Conservation (phyloP, 1,140 invertebrate species). For the Protaetia brevitarsis region DNA sequence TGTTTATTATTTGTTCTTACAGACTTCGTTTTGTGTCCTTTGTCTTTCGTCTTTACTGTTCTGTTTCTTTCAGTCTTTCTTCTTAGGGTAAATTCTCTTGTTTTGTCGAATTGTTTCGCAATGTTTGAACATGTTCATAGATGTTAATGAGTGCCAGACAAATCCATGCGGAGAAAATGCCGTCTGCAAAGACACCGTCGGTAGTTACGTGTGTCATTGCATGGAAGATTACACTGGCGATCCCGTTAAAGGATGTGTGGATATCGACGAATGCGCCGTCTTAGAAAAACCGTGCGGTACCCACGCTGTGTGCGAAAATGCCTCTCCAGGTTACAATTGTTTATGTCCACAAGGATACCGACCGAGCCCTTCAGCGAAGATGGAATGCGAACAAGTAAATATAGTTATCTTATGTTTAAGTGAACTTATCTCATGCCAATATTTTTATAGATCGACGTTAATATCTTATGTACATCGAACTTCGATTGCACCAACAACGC, state of each 20-base stretch:
- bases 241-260: slow-evolving; percentile 77
- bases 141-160: slow-evolving; percentile 84
- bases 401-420: neutral
- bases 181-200: slow-evolving; percentile 80
- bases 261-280: slow-evolving; percentile 86
- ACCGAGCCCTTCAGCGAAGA: slow-evolving; percentile 73
- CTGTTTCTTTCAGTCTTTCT: slow-evolving; percentile 47
- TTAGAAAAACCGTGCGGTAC: slow-evolving; percentile 79
- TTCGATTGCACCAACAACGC: slow-evolving; percentile 92
- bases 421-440: neutral
- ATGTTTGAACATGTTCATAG: slow-evolving; percentile 53
- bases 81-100: slow-evolving; percentile 39
- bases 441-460: slow-evolving; percentile 70
- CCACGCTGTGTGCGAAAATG: slow-evolving; percentile 86
- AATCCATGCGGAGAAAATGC: slow-evolving; percentile 83
- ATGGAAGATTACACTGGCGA: slow-evolving; percentile 81
- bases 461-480: slow-evolving; percentile 79
- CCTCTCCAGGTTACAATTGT: slow-evolving; percentile 81
- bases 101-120: slow-evolving; percentile 39
- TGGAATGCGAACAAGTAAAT: slow-evolving; percentile 80
- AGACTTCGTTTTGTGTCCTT: slow-evolving; percentile 18
- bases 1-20: slow-evolving; percentile 21
- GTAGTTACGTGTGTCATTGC: slow-evolving; percentile 81
- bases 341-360: slow-evolving; percentile 84
- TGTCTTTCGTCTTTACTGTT: slow-evolving; percentile 44